phyloP scores from a whole-genome alignment of 2,888 invertebrate species.

The Didymodactylos carnosus region DNA sequence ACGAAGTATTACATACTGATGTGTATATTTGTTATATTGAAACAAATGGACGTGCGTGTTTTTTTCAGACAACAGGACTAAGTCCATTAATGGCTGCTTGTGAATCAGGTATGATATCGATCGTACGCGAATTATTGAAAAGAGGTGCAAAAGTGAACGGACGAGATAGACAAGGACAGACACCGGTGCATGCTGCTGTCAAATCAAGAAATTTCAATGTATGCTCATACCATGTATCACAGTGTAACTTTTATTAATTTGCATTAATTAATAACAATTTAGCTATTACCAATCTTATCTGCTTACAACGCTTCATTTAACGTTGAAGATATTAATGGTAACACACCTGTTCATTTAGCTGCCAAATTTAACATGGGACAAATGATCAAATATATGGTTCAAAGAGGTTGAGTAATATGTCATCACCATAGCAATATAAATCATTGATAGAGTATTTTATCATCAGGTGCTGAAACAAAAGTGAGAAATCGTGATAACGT shows the following conservation, averaged over 20 bases:
- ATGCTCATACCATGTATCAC: not conserved
- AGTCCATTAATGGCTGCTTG: not conserved
- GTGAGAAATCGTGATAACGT: constrained; percentile 31
- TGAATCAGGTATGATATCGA: not conserved
- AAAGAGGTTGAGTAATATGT: too few species aligned
- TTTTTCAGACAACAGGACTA: not conserved
- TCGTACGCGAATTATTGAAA: not conserved
- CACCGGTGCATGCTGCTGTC: not conserved
- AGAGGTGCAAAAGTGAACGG: not conserved
- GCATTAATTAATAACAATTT: not conserved
- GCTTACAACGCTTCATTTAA: constrained; percentile 32
- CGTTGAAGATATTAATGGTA: constrained; percentile 25
- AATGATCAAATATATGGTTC: constrained; percentile 30
- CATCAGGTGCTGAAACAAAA: constrained; percentile 34
- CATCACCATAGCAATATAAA: too few species aligned
- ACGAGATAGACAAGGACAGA: not conserved
- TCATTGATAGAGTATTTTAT: too few species aligned
- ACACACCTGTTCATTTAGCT: constrained; percentile 31
- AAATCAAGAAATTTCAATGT: not conserved
- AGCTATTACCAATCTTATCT: constrained; percentile 23
- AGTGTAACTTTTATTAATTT: not conserved
- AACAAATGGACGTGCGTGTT: not conserved
- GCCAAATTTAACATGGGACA: constrained; percentile 20
- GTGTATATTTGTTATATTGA: too few species aligned
- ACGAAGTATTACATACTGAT: constrained; percentile 20